Evolutionary conservation across 2,888 invertebrate species (phyloP), one percentile per base, ranked within the genome.

Genomic region (Nomada hirtipes): DNA sequence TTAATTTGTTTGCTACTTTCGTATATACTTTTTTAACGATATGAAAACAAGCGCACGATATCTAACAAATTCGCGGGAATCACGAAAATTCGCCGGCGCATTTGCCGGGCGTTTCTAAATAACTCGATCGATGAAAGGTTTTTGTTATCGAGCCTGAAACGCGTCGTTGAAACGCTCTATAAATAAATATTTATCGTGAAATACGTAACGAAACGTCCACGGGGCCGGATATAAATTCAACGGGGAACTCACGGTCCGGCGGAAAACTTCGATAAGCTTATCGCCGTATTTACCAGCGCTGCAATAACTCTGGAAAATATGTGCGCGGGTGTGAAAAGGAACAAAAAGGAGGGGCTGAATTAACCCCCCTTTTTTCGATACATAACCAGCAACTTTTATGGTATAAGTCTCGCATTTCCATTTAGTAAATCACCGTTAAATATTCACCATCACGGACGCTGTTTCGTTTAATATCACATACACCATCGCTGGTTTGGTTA

Each of bases 101-200:
- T 75, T 60, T 59, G 50, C 23, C 42, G 11, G 13, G 23, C 44
- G 52, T 71, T 70, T 50, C 64, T 36, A 72, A 67, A 77, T 77
- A 61, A 77, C n/a, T 7, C 61, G 29, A 26, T 13, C 55, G 70
- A 36, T 53, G 72, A 80, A 69, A 73, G 77, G 72, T 64, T 80
- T 60, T 53, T 55, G 77, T 67, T 76, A 75, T 80, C 77, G 78
- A 77, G 50, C 3, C n/a, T 26, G 64, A 20, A 52, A 52, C 53
- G 69, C 57, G 47, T 26, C 36, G 65, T 13, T 53, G 60, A 50
- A 65, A 50, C 42, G 59, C 47, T 75, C 64, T 59, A 77, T 73
- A 80, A 80, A 80, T 80, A 80, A 80, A 80, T 77, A 78, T 77
- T 80, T 80, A 80, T 80, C 77, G 72, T 53, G 64, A 73, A 69